Conservation (phyloP, 2,113 vertebrate species). For the Saccopteryx leptura region DNA sequence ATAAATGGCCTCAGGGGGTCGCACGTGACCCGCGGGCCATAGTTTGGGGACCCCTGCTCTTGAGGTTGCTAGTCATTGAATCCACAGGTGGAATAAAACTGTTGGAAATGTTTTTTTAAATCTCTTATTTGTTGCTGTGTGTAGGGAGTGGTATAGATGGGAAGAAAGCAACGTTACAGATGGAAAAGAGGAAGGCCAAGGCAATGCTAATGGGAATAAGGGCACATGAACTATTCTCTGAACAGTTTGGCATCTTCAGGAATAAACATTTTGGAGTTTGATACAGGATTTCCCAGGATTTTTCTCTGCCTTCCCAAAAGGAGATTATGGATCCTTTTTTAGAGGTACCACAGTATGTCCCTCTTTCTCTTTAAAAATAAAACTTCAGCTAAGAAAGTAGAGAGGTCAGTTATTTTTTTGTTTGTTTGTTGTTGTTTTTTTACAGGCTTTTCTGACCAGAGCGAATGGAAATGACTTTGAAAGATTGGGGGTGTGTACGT, state of each 20-base stretch:
- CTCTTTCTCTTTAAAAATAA: background rate
- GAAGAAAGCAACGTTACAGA: background rate
- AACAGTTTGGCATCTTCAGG: background rate
- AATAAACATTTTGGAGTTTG: background rate
- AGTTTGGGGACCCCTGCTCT: too few species aligned
- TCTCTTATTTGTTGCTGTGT: background rate
- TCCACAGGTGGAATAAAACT: background rate
- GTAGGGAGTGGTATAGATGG: accelerated
- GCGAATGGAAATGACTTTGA: background rate
- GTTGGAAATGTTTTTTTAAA: background rate
- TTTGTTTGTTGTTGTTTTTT: background rate
- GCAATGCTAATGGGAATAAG: accelerated
- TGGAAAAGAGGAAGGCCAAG: background rate
- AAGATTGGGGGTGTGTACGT: background rate
- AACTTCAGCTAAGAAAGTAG: background rate
- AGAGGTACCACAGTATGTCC: background rate
- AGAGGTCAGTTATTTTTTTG: background rate
- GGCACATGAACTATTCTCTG: background rate
- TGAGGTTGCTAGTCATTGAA: background rate
- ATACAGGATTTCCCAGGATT: background rate
- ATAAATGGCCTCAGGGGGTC: too few species aligned
- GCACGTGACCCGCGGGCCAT: too few species aligned
- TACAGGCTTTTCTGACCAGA: background rate
- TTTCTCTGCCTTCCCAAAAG: background rate
- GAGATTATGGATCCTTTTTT: background rate